These are phyloP conservation scores for Monochamus saltuarius DNA, from an alignment of 1,140 invertebrate species.

Conservation along the genomic window DNA sequence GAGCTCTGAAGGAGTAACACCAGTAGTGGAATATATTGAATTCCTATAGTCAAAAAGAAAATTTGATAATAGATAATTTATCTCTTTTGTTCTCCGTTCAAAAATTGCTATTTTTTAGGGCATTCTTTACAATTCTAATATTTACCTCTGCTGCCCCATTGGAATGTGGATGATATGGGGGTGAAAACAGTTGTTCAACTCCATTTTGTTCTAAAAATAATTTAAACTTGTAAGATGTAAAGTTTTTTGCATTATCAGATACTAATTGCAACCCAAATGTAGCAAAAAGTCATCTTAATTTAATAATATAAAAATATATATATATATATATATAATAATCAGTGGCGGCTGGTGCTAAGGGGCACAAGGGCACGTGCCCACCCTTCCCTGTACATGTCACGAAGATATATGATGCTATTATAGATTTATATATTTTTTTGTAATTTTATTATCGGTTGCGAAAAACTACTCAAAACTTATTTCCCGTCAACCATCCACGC, in stretches of 20 bases:
- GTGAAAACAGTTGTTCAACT: constrained; percentile 35
- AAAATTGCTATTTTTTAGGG: constrained; percentile 35
- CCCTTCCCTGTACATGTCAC: no score
- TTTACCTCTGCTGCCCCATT: constrained; percentile 41
- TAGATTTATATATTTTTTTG: no score
- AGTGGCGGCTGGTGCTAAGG: no score
- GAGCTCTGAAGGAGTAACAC: constrained; percentile 9
- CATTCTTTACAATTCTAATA: constrained; percentile 40
- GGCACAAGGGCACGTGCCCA: no score
- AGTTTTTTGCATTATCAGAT: constrained; percentile 30
- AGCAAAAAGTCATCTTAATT: constrained; percentile 28
- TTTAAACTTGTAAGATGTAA: constrained; percentile 25
- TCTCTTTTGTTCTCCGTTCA: not conserved
- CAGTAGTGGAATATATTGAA: constrained; percentile 15
- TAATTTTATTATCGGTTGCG: no score
- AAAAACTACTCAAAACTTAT: no score
- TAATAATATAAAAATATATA: constrained; percentile 24
- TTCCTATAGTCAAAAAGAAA: constrained; percentile 19
- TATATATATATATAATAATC: constrained; percentile 21
- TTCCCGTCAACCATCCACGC: no score
- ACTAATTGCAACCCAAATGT: constrained; percentile 37
- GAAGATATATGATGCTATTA: no score
- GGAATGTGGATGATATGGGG: constrained; percentile 38
- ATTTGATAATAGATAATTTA: not conserved
- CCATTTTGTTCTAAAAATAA: constrained; percentile 31